Conservation (phyloP, 2,113 vertebrate genomes). For the Willisornis vidua region DNA sequence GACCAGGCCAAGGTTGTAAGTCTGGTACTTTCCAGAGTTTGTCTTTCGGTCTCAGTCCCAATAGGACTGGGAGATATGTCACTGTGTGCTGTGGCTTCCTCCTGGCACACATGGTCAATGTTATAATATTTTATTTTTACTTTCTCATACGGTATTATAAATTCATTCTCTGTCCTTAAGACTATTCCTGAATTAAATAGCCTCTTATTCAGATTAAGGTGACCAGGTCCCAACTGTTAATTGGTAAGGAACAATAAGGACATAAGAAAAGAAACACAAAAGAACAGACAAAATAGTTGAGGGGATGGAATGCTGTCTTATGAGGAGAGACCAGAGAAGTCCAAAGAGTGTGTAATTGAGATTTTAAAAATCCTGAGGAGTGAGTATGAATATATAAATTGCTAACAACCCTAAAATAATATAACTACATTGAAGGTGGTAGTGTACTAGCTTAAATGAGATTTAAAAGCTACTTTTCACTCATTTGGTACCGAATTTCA, state of each 20-base stretch:
- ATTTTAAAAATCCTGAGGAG: background rate
- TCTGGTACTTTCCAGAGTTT: background rate
- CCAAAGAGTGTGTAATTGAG: background rate
- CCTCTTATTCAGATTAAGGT: background rate
- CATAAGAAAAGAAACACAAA: background rate
- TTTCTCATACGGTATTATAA: background rate
- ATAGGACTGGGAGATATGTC: background rate
- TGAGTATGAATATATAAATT: background rate
- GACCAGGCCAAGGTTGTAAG: rapidly evolving
- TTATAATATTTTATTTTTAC: too few species aligned
- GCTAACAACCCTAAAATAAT: background rate
- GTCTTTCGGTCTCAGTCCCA: background rate
- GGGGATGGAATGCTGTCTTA: background rate
- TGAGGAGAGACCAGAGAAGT: background rate
- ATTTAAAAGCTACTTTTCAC: background rate
- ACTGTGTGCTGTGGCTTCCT: background rate
- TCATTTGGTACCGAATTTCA: background rate
- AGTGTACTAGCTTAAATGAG: background rate
- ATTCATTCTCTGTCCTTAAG: background rate
- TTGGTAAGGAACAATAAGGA: background rate
- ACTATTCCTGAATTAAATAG: background rate
- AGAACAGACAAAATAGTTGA: background rate
- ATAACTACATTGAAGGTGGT: background rate
- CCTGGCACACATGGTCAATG: background rate
- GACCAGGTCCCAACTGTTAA: rapidly evolving